These are phyloP conservation scores for Harpalus rubripes DNA, from an alignment of 2,888 invertebrate genomes.

Conservation along the genomic window DNA sequence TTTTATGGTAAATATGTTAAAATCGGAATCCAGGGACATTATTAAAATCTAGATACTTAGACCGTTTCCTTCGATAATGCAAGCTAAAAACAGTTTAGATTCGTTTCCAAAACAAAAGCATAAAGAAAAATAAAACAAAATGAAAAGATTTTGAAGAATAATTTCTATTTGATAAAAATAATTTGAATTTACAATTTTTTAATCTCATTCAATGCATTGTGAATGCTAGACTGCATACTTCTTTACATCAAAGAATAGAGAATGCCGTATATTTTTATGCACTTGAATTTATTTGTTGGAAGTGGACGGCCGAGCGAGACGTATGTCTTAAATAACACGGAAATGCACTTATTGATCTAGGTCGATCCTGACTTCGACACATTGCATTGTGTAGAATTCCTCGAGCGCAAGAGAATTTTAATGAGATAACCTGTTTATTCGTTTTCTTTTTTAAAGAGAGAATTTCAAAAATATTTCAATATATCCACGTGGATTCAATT, in stretches of 20 bases:
- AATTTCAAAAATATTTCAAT: not conserved
- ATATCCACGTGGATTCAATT: not conserved
- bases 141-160: too few species aligned
- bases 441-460: not conserved
- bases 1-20: too few species aligned
- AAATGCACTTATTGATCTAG: constrained; percentile 56
- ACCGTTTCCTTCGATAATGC: too few species aligned
- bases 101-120: too few species aligned
- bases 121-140: too few species aligned
- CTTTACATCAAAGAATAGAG: constrained; percentile 1
- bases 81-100: too few species aligned
- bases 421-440: constrained; percentile 26
- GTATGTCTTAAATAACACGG: constrained; percentile 43
- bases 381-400: constrained; percentile 21
- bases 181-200: too few species aligned
- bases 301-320: not conserved
- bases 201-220: constrained; percentile 8
- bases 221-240: not conserved
- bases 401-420: constrained; percentile 16
- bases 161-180: too few species aligned
- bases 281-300: constrained; percentile 35
- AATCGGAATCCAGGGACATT: too few species aligned
- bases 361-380: constrained; percentile 23
- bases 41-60: too few species aligned
- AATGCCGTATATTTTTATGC: constrained; percentile 27